Percentiles rank a stretch among this genome's conserved stretches.
Conservation (phyloP, 2,113 vertebrate genomes). For the Psettodes erumei region DNA sequence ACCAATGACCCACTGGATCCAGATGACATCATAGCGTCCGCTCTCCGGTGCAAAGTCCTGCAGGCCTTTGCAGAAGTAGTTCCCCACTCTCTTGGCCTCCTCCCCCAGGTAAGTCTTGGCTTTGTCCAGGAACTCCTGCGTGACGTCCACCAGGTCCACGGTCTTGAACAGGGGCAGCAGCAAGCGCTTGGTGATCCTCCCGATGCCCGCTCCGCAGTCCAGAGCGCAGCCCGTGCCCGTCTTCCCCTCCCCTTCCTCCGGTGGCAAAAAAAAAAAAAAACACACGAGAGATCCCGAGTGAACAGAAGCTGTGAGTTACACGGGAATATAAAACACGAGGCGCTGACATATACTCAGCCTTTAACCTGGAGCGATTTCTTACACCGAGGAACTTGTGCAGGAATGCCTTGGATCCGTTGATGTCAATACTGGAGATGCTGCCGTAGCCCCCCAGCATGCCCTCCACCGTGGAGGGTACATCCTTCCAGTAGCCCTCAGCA, state of each 20-base stretch:
- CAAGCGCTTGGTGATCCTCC: constrained; percentile 93
- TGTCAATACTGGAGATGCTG: constrained; percentile 94
- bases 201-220: constrained; percentile 96
- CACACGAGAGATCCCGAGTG: not conserved
- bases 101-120: constrained; percentile 92
- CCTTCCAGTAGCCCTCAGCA: constrained; percentile 94
- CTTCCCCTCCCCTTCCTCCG: constrained; percentile 88
- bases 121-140: constrained; percentile 92
- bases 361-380: constrained; percentile 63
- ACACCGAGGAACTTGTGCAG: constrained; percentile 92
- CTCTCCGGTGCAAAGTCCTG: constrained; percentile 93
- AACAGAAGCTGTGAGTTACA: not conserved
- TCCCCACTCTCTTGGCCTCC: constrained; percentile 89
- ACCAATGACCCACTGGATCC: constrained; percentile 99
- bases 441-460: constrained; percentile 98
- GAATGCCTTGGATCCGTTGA: constrained; percentile 93
- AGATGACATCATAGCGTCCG: constrained; percentile 92
- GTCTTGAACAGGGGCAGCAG: constrained; percentile 91
- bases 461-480: constrained; percentile 90
- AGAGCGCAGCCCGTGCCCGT: constrained; percentile 86
- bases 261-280: not conserved
- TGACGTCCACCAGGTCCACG: constrained; percentile 96
- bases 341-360: too few species aligned
- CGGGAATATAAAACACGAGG: too few species aligned
- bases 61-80: constrained; percentile 92